Evolutionary conservation across 2,113 vertebrate genomes (phyloP).

Genomic region (rabbit (Oryctolagus cuniculus)): mOryCun1.1 NC_091438.1:130153001-130153500

Average conservation of each 20-base stretch:
- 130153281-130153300: not conserved
- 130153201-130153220: not conserved
- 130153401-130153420: not conserved
- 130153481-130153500: not conserved
- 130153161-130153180: not conserved
- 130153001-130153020: not conserved
- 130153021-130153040: not conserved
- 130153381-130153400: not conserved
- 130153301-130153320: slow-evolving; percentile 34
- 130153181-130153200: not conserved
- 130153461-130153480: not conserved
- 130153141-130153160: not conserved
- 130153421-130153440: not conserved
- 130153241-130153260: not conserved
- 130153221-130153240: not conserved
- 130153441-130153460: not conserved
- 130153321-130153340: not conserved
- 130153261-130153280: not conserved
- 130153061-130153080: not conserved
- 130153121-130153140: not conserved
- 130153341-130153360: not conserved
- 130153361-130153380: slow-evolving; percentile 4
- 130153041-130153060: not conserved
- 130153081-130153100: not conserved
- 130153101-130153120: not conserved